phyloP scores from a whole-genome alignment of 1,140 invertebrate genomes.

The Drosophila melanica region DNA sequence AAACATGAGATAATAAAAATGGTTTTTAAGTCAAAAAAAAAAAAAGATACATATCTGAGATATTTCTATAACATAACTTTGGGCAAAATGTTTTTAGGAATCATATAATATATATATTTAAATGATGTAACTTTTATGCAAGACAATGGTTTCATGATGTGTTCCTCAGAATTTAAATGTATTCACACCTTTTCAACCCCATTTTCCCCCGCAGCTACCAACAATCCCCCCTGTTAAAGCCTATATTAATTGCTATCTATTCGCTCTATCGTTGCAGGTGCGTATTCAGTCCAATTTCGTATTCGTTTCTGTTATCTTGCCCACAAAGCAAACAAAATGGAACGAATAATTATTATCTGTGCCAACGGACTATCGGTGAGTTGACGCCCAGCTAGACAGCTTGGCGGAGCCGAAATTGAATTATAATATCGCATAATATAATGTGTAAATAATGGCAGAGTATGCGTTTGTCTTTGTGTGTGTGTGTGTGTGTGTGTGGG shows the following conservation, averaged over 20 bases:
- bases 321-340: slow-evolving; percentile 18
- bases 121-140: no score
- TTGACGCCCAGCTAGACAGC: slow-evolving; percentile 52
- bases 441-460: slow-evolving; percentile 58
- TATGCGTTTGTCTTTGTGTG: slow-evolving; percentile 17
- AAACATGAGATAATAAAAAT: neutral
- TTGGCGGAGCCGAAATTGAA: slow-evolving; percentile 44
- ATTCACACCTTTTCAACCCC: neutral
- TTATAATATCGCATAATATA: slow-evolving; percentile 61
- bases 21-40: neutral
- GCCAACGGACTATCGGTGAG: slow-evolving; percentile 20
- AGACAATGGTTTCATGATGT: no score
- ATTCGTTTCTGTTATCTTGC: slow-evolving; percentile 34
- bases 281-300: slow-evolving; percentile 36
- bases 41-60: no score
- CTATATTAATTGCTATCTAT: slow-evolving; percentile 57
- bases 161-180: neutral
- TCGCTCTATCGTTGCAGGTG: slow-evolving; percentile 62
- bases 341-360: slow-evolving; percentile 47
- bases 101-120: no score
- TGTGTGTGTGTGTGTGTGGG: slow-evolving; percentile 43
- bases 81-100: neutral
- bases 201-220: neutral
- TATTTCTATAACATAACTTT: neutral
- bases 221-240: neutral